A percentile compares a stretch with the other conserved stretches of the same genome.
These are phyloP conservation scores for Orchestes rusci DNA, from an alignment of 2,888 invertebrate species.

Conservation along the genomic window DNA sequence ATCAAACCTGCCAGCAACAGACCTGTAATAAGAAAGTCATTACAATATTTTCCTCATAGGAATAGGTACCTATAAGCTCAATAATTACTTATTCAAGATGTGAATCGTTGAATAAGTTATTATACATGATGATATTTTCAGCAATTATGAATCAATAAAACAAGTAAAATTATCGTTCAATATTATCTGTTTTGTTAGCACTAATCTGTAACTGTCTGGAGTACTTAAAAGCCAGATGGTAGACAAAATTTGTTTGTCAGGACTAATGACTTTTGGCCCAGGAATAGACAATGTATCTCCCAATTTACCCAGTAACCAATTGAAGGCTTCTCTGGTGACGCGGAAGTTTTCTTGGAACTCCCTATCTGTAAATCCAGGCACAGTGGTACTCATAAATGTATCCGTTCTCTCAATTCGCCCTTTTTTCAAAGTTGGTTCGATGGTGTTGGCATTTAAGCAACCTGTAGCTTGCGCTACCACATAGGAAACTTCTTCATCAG, in stretches of 20 bases:
- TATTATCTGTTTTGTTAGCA: not conserved
- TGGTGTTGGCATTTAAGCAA: too few species aligned
- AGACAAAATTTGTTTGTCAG: not conserved
- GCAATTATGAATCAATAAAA: too few species aligned
- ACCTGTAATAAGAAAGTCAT: slow-evolving; percentile 15
- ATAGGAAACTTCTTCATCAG: slow-evolving; percentile 4
- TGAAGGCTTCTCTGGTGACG: slow-evolving; percentile 1
- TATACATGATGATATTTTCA: too few species aligned
- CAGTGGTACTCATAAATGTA: too few species aligned
- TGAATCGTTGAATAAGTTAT: too few species aligned
- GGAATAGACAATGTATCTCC: not conserved
- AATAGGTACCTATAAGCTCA: too few species aligned
- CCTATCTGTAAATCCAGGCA: not conserved
- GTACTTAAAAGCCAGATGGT: not conserved
- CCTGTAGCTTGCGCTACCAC: too few species aligned
- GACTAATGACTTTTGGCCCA: not conserved
- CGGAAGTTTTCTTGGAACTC: slow-evolving; percentile 1
- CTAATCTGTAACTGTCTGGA: slow-evolving; percentile 3
- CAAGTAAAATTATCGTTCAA: not conserved
- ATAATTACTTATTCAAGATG: too few species aligned
- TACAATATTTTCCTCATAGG: too few species aligned
- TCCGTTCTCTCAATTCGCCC: too few species aligned
- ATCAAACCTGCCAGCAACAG: slow-evolving; percentile 17
- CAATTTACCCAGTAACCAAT: not conserved
- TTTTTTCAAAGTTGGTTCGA: too few species aligned